Evolutionary conservation across 2,888 invertebrate species (phyloP).

Genomic region (Drosophila peninsularis): DNA sequence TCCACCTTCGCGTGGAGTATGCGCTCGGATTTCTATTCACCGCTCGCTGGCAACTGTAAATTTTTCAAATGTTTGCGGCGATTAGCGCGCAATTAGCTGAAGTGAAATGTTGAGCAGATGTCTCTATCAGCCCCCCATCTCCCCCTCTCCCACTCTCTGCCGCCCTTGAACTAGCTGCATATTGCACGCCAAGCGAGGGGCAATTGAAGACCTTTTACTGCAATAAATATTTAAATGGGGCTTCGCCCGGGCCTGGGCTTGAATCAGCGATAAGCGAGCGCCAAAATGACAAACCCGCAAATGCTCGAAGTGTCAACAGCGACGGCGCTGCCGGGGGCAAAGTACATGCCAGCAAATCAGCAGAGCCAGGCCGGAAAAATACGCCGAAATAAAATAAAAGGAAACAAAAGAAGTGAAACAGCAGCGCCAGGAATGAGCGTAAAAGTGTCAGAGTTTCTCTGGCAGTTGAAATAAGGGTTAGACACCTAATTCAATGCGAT

Average conservation of each 20-base stretch:
- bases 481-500: conserved; percentile 70
- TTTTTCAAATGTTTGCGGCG: conserved; percentile 57
- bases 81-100: conserved; percentile 54
- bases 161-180: conserved; percentile 33
- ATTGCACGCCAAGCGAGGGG: conserved; percentile 36
- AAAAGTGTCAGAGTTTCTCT: conserved; percentile 63
- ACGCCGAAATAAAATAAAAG: neutral
- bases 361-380: conserved; percentile 23
- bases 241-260: conserved; percentile 5
- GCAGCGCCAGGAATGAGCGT: conserved; percentile 50
- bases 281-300: conserved; percentile 55
- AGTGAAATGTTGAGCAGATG: conserved; percentile 20
- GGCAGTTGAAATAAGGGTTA: conserved; percentile 69
- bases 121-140: neutral
- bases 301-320: conserved; percentile 64
- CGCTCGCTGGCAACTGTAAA: conserved; percentile 22
- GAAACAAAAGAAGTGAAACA: conserved; percentile 4
- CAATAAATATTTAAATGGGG: conserved; percentile 52
- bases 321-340: conserved; percentile 12
- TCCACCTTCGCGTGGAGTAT: conserved; percentile 17
- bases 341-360: conserved; percentile 51
- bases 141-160: no score
- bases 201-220: conserved; percentile 50
- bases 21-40: conserved; percentile 39
- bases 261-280: conserved; percentile 62